A percentile compares a stretch with the other conserved stretches of the same genome.
Conservation (phyloP, 2,113 vertebrate genomes). For the Porphyrio hochstetteri region DNA sequence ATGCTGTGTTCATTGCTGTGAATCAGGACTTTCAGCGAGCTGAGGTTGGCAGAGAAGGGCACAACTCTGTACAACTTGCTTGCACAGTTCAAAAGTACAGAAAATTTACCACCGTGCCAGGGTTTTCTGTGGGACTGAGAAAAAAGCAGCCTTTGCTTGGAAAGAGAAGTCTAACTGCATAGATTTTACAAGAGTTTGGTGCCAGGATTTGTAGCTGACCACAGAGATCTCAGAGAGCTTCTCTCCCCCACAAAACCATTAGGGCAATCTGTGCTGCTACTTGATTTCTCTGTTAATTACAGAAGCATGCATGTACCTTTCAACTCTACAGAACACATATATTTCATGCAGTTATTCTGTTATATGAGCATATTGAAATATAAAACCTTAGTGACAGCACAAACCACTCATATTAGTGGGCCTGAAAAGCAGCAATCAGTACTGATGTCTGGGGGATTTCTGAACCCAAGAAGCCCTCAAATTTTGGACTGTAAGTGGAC, state of each 20-base stretch:
- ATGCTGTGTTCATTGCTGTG: not conserved
- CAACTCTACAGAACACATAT: not conserved
- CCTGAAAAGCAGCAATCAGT: not conserved
- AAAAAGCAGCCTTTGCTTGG: not conserved
- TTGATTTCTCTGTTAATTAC: not conserved
- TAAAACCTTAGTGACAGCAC: not conserved
- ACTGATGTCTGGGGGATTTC: not conserved
- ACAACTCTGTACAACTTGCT: not conserved
- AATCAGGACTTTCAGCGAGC: not conserved
- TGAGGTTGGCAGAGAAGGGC: not conserved
- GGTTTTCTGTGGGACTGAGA: not conserved
- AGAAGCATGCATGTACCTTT: not conserved
- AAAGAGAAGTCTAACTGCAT: not conserved
- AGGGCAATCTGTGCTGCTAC: not conserved
- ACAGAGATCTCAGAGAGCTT: not conserved
- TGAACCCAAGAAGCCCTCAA: not conserved
- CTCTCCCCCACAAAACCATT: not conserved
- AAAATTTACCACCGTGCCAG: not conserved
- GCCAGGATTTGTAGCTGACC: not conserved
- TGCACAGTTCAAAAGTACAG: not conserved
- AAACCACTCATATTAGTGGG: not conserved
- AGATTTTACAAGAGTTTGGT: not conserved
- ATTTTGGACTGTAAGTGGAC: not conserved
- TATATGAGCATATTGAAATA: not conserved
- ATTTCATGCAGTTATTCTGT: not conserved